Base-by-base conservation (phyloP, 2,888 invertebrate species). In the Heteromurus nitidus region DNA sequence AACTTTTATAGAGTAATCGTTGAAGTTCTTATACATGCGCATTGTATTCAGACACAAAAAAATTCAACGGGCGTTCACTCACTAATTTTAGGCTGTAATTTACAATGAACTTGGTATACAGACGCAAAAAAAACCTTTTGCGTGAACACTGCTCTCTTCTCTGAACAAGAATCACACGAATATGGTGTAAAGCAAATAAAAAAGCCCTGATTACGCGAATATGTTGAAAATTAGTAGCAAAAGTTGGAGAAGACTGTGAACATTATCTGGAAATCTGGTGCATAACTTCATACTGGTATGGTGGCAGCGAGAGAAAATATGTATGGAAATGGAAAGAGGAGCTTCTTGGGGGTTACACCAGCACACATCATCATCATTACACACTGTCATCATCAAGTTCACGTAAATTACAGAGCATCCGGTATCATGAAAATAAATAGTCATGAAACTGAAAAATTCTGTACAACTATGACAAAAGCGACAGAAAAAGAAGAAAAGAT, bases 371-470 rank as follows among this genome's bases (percentile, higher is more conserved):
- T 73, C 60, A 67, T 53, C 69, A 53, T 50, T 18, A 20, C 9
- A 44, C 64, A 30, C n/a, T 31, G 16, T 64, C 64, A 50, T 74
- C 75, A 67, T 42, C 31, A 22, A 75, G 67, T 75, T 75, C 75
- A 76, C 68, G 55, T 80, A 65, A 80, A 72, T 73, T 67, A 80
- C 22, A 55, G 47, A 67, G 80, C 73, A 80, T 72, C 67, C 67
- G 72, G 72, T 73, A 68, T 74, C 67, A 62, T 28, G 28, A 64
- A 26, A 67, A 68, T n/a, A n/a, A n/a, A n/a, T 60, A 50, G 53
- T 69, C 42, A n/a, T 53, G 20, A 70, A 42, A 65, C 16, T 68
- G 28, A 55, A 77, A 60, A 77, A 77, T 31, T 30, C 62, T 62
- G 62, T 62, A 24, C n/a, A 30, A 60, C 60, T 9, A 53, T 65